A percentile compares a stretch with the other conserved stretches of the same genome.
Conservation (phyloP, 2,113 vertebrate species). For the Solea solea region DNA sequence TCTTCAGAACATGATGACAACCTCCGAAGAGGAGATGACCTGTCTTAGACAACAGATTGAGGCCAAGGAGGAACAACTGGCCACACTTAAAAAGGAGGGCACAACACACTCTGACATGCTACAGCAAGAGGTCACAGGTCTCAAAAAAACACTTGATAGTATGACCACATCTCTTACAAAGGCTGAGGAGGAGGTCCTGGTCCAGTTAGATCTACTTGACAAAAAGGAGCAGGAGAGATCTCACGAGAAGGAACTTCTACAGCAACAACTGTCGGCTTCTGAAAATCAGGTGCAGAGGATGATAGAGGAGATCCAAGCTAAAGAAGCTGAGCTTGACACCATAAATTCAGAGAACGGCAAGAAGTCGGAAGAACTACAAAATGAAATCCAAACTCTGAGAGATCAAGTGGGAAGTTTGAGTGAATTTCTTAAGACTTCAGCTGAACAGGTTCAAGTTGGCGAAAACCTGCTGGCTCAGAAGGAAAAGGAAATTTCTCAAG, state of each 20-base stretch:
- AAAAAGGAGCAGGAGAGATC: conserved; percentile 42
- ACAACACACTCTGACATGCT: conserved; percentile 28
- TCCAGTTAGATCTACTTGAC: not conserved
- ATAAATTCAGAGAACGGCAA: conserved; percentile 22
- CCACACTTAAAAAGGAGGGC: conserved; percentile 65
- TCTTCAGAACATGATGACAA: conserved; percentile 4
- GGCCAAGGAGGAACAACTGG: conserved; percentile 71
- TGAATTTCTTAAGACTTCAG: conserved; percentile 32
- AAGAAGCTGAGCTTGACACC: conserved; percentile 15
- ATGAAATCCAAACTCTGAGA: conserved; percentile 45
- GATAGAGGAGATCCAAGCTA: conserved; percentile 36
- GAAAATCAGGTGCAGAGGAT: too few species aligned
- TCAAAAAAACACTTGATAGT: conserved; percentile 69
- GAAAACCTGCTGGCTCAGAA: conserved; percentile 33
- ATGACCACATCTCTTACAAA: conserved; percentile 44
- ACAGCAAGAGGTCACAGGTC: conserved; percentile 56
- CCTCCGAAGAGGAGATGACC: conserved; percentile 38
- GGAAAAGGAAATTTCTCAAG: conserved; percentile 36
- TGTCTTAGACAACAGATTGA: conserved; percentile 77
- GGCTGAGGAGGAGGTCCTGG: conserved; percentile 41
- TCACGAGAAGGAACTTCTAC: conserved; percentile 68
- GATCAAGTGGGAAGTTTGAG: conserved; percentile 28
- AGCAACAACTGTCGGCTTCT: conserved; percentile 36
- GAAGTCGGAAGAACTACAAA: conserved; percentile 36
- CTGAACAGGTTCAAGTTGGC: conserved; percentile 54